Evolutionary conservation across 2,888 invertebrate genomes (phyloP).

Genomic region (Drosophila imparisetae): DNA sequence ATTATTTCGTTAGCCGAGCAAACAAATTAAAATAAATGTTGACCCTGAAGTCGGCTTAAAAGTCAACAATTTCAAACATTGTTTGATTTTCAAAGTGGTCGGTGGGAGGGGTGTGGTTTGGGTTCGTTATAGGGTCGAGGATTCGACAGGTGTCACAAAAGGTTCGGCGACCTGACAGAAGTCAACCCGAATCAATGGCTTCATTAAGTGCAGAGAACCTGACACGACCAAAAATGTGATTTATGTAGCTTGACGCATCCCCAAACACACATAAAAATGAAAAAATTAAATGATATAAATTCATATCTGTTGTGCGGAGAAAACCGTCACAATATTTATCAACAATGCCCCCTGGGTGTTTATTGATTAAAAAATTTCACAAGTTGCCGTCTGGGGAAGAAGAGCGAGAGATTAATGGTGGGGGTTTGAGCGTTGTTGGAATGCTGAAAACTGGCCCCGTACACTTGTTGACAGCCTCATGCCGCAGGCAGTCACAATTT

Average conservation of each 20-base stretch:
- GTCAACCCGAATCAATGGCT: slow-evolving; percentile 64
- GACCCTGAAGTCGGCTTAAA: slow-evolving; percentile 41
- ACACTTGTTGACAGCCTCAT: slow-evolving; percentile 69
- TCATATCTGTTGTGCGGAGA: slow-evolving; percentile 45
- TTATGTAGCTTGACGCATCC: background rate
- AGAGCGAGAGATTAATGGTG: background rate
- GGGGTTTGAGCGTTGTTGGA: background rate
- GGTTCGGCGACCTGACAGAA: slow-evolving; percentile 24
- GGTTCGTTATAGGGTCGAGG: slow-evolving; percentile 16
- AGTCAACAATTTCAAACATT: slow-evolving; percentile 70
- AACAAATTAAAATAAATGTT: slow-evolving; percentile 74
- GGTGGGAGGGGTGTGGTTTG: background rate
- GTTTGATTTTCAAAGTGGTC: slow-evolving; percentile 27
- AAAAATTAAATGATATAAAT: slow-evolving; percentile 57
- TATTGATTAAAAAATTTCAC: slow-evolving; percentile 74
- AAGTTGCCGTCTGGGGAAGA: slow-evolving; percentile 14
- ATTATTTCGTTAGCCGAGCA: slow-evolving; percentile 65
- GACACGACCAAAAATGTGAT: slow-evolving; percentile 18
- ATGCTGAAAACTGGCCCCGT: slow-evolving; percentile 6
- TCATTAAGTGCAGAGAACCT: slow-evolving; percentile 48
- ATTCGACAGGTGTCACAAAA: slow-evolving; percentile 57
- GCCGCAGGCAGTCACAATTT: slow-evolving; percentile 59
- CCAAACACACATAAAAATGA: slow-evolving; percentile 10
- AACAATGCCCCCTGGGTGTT: slow-evolving; percentile 63
- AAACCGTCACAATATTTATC: slow-evolving; percentile 65